A percentile compares a stretch with the other conserved stretches of the same genome.
Evolutionary conservation across 2,888 invertebrate species (phyloP).

Genomic region (Pandemis heparana): DNA sequence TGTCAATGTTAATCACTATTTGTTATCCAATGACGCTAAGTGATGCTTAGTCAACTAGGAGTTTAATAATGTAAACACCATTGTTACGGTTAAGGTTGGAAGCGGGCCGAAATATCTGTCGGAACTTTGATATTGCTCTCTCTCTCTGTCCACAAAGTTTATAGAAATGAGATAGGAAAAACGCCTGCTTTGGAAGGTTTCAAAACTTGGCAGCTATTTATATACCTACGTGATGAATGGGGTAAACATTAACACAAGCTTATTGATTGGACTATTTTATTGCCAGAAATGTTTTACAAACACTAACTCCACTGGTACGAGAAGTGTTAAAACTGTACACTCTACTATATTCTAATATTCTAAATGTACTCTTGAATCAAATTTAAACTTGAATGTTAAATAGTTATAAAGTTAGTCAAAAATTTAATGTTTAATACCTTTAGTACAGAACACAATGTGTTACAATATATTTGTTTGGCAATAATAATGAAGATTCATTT

Average conservation of each 20-base stretch:
- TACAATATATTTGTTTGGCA: conserved; percentile 58
- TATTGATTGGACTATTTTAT: conserved; percentile 82
- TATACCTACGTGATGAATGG: conserved; percentile 13
- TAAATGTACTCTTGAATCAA: conserved; percentile 77
- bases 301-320: conserved; percentile 72
- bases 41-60: conserved; percentile 6
- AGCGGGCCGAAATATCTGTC: neutral
- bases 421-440: conserved; percentile 62
- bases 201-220: neutral
- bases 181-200: neutral
- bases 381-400: conserved; percentile 63
- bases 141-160: neutral
- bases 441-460: conserved; percentile 71
- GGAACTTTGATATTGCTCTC: neutral
- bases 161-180: neutral
- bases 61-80: neutral
- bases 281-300: conserved; percentile 84
- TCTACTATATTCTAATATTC: conserved; percentile 75
- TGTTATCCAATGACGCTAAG: conserved; percentile 46
- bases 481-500: conserved; percentile 75
- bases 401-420: conserved; percentile 71
- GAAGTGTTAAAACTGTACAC: conserved; percentile 78
- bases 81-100: neutral
- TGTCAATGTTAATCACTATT: conserved; percentile 59
- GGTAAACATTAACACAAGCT: conserved; percentile 48